A percentile compares a stretch with the other conserved stretches of the same genome.
Conservation (phyloP, 2,888 invertebrate genomes). For the Alsophila aescularia region DNA sequence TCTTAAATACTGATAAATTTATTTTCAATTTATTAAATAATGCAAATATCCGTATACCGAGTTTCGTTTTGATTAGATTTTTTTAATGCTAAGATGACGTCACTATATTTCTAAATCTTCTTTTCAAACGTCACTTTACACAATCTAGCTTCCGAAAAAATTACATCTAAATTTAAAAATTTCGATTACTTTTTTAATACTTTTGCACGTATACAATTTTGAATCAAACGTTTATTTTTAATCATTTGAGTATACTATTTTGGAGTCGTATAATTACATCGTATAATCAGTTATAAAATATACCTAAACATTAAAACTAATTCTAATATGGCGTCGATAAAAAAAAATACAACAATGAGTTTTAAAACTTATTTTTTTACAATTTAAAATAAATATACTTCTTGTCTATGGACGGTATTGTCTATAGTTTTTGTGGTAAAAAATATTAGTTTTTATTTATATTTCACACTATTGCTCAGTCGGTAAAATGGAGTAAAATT, state of each 20-base stretch:
- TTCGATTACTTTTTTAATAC: conserved; percentile 44
- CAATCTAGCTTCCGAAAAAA: conserved; percentile 23
- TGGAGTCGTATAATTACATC: conserved; percentile 69
- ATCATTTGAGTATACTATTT: conserved; percentile 54
- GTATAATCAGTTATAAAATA: conserved; percentile 61
- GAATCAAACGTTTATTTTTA: conserved; percentile 57
- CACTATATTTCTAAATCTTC: conserved; percentile 2
- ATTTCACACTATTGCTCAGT: conserved; percentile 59
- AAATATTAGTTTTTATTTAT: conserved; percentile 69
- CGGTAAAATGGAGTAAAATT: conserved; percentile 35
- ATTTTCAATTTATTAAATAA: background rate
- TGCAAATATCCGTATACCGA: conserved; percentile 19
- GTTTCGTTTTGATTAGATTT: background rate
- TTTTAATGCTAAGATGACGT: conserved; percentile 10
- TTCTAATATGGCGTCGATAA: conserved; percentile 75
- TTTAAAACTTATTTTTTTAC: conserved; percentile 47
- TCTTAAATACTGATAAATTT: background rate
- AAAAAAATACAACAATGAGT: conserved; percentile 66
- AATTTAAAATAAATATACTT: conserved; percentile 73
- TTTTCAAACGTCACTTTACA: conserved; percentile 1
- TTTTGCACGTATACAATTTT: conserved; percentile 74
- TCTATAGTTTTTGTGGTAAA: conserved; percentile 66
- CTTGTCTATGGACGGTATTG: conserved; percentile 79
- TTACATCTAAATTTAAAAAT: conserved; percentile 42
- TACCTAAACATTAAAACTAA: conserved; percentile 42